Percentiles rank a stretch among this genome's conserved stretches.
Conservation (phyloP, 2,113 vertebrate genomes). For the Toxostoma redivivum region DNA sequence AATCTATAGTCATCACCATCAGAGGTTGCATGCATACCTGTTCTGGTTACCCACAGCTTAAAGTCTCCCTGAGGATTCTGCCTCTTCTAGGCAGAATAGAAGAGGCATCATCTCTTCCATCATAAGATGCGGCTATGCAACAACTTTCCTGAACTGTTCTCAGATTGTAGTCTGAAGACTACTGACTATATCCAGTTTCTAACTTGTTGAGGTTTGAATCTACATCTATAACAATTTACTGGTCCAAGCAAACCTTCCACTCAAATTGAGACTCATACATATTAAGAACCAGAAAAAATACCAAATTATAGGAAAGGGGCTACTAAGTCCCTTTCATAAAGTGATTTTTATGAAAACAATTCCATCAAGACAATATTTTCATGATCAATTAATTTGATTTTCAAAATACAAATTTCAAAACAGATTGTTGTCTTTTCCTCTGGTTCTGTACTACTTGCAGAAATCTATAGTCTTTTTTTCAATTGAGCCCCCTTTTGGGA, state of each 20-base stretch:
- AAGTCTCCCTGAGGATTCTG: neutral
- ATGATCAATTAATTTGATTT: neutral
- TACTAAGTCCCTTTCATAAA: neutral
- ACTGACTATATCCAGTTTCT: neutral
- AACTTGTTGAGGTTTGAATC: neutral
- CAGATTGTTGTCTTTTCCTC: neutral
- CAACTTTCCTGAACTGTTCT: neutral
- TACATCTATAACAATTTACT: neutral
- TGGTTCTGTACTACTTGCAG: neutral
- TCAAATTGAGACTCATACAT: accelerated
- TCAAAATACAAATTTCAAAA: neutral
- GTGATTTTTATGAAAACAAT: neutral
- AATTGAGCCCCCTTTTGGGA: neutral
- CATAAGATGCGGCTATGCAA: neutral
- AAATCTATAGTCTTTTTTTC: neutral
- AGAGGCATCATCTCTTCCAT: neutral
- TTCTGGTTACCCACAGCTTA: neutral
- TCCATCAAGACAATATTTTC: neutral
- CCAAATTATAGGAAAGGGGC: neutral
- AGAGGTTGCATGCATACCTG: neutral
- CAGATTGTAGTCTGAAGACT: neutral
- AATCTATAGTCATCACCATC: neutral
- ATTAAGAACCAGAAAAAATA: neutral
- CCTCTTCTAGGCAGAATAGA: neutral
- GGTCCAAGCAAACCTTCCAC: neutral